Evolutionary conservation across 2,113 vertebrate species (phyloP).

Genomic region (Naja naja): DNA sequence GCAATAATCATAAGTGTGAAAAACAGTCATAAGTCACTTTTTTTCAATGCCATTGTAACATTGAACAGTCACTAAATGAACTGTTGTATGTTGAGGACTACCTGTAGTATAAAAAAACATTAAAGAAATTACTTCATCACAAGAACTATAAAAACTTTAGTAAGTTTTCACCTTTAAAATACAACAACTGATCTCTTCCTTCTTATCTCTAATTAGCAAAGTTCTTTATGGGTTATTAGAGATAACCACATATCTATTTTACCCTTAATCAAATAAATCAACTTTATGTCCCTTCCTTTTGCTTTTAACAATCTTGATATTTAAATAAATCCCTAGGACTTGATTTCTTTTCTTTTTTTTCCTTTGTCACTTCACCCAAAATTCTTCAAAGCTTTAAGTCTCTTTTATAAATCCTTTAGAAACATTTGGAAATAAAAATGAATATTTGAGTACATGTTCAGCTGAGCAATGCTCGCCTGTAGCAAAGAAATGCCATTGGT

Average conservation of each 20-base stretch:
- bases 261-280: background rate
- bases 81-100: background rate
- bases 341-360: background rate
- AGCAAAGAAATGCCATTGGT: conserved; percentile 22
- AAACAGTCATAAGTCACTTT: background rate
- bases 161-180: background rate
- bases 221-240: background rate
- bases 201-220: background rate
- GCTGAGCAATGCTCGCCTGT: fast-evolving
- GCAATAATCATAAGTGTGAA: background rate
- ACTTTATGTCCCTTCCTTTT: background rate
- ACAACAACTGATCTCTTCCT: background rate
- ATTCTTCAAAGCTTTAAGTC: background rate
- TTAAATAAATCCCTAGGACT: background rate
- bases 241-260: background rate
- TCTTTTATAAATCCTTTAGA: background rate
- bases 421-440: background rate
- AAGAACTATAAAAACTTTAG: background rate
- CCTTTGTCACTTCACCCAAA: background rate
- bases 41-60: background rate
- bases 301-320: background rate
- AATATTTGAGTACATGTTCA: conserved; percentile 9
- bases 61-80: background rate
- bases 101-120: background rate
- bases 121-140: background rate